Percentiles rank a stretch among this genome's conserved stretches.
Evolutionary conservation across 2,797 vertebrate genomes (phyloP).

Genomic region (Argyrosomus regius): DNA sequence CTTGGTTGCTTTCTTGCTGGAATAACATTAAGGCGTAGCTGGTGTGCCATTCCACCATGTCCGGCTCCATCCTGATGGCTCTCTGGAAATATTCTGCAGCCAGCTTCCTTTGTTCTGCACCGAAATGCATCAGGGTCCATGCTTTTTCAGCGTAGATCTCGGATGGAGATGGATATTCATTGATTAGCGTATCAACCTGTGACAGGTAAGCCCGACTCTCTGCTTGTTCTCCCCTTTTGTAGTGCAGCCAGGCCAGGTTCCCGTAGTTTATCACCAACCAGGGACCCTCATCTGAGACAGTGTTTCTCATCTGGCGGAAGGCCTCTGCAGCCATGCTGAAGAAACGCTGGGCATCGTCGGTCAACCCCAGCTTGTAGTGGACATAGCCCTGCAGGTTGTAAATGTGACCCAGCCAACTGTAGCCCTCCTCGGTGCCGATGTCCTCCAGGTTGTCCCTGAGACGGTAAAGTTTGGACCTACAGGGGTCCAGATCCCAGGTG

Average conservation of each 20-base stretch:
- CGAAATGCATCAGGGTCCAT: slow-evolving; percentile 76
- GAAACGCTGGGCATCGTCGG: slow-evolving; percentile 9
- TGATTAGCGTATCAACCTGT: slow-evolving; percentile 47
- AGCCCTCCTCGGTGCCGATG: slow-evolving; percentile 59
- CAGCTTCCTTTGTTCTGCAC: neutral
- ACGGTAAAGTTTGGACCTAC: neutral
- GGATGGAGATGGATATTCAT: slow-evolving; percentile 56
- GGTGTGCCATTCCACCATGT: slow-evolving; percentile 72
- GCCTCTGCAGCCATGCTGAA: slow-evolving; percentile 67
- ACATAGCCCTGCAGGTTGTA: slow-evolving; percentile 75
- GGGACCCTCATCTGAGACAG: slow-evolving; percentile 65
- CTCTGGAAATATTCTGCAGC: slow-evolving; percentile 66
- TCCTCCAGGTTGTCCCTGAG: slow-evolving; percentile 64
- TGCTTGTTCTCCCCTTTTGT: slow-evolving; percentile 34
- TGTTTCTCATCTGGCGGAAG: slow-evolving; percentile 65
- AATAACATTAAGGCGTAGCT: slow-evolving; percentile 56
- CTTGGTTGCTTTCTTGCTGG: neutral
- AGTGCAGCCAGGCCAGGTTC: slow-evolving; percentile 76
- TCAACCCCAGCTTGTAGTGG: slow-evolving; percentile 46
- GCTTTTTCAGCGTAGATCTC: slow-evolving; percentile 78
- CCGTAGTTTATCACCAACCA: slow-evolving; percentile 76
- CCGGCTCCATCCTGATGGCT: slow-evolving; percentile 75
- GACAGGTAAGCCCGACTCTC: slow-evolving; percentile 58
- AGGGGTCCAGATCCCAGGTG: slow-evolving; percentile 64
- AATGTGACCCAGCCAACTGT: slow-evolving; percentile 75